phyloP scores from a whole-genome alignment of 2,888 invertebrate genomes.

The Aleiodes testaceus region DNA sequence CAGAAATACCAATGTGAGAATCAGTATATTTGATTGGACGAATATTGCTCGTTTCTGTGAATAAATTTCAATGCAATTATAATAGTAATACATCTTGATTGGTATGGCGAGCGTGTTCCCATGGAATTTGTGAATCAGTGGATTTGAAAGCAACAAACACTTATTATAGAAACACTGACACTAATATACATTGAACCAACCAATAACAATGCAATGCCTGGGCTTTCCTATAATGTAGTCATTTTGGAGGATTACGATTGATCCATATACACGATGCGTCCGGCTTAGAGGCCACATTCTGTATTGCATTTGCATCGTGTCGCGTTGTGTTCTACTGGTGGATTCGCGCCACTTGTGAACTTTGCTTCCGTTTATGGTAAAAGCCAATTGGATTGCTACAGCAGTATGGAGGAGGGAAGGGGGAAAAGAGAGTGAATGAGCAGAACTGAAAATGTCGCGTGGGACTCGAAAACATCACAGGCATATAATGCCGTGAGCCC shows the following conservation, averaged over 20 bases:
- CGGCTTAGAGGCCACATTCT: conserved; percentile 14
- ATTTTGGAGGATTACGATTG: conserved; percentile 48
- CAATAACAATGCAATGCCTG: conserved; percentile 39
- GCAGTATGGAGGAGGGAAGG: not conserved
- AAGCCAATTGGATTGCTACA: conserved; percentile 28
- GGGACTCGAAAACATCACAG: not conserved
- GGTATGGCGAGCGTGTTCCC: not conserved
- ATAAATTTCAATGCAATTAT: not conserved
- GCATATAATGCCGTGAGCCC: conserved; percentile 9
- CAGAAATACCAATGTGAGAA: too few species aligned
- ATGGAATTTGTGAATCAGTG: conserved; percentile 11
- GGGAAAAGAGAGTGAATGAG: not conserved
- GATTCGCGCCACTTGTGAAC: conserved; percentile 25
- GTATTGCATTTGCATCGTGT: conserved; percentile 21
- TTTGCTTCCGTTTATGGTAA: conserved; percentile 26
- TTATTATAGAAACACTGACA: conserved; percentile 34
- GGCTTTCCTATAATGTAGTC: conserved; percentile 43
- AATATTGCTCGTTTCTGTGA: too few species aligned
- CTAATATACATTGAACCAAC: conserved; percentile 38
- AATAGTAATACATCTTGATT: conserved; percentile 15
- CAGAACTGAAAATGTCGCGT: not conserved
- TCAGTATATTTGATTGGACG: too few species aligned
- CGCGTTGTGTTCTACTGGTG: conserved; percentile 10
- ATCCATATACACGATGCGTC: conserved; percentile 37
- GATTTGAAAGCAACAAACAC: conserved; percentile 25